Evolutionary conservation across 2,888 invertebrate genomes (phyloP).

Genomic region (Meiosimyza platycephala): DNA sequence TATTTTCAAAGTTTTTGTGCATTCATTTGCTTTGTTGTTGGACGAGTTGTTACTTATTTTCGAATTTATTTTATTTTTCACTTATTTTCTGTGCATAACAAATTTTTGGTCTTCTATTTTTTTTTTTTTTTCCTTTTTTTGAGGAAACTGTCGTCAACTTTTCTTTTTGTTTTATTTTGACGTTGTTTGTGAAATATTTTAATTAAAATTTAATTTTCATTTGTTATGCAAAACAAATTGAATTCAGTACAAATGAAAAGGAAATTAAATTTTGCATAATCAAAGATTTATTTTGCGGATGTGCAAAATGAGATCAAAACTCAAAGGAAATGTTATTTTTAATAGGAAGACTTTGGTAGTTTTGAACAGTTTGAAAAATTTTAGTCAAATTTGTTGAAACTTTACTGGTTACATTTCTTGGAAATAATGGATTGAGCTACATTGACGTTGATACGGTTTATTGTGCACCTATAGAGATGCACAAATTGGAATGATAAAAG

Average conservation of each 20-base stretch:
- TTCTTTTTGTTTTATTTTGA: background rate
- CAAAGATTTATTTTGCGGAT: slow-evolving; percentile 2
- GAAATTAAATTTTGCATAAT: too few relatives aligned
- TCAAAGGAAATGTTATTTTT: background rate
- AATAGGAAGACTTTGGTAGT: too few relatives aligned
- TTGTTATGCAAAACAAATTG: slow-evolving; percentile 12
- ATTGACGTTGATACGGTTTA: too few relatives aligned
- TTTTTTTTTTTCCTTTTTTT: too few relatives aligned
- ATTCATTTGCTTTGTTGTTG: too few relatives aligned
- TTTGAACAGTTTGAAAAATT: too few relatives aligned
- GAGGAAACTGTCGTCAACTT: background rate
- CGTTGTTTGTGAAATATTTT: slow-evolving; percentile 11
- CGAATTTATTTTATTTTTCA: background rate
- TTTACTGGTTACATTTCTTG: too few relatives aligned
- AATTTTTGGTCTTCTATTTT: background rate
- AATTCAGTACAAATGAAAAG: background rate
- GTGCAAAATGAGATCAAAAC: slow-evolving; percentile 15
- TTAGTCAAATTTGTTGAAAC: too few relatives aligned
- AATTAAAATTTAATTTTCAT: slow-evolving; percentile 11
- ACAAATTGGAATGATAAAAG: too few relatives aligned
- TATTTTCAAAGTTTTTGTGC: too few relatives aligned
- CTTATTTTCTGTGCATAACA: background rate
- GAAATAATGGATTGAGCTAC: too few relatives aligned
- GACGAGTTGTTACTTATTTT: background rate
- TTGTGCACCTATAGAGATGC: too few relatives aligned